Base-by-base conservation (phyloP, 2,888 invertebrate species). In the Spodoptera littoralis region DNA sequence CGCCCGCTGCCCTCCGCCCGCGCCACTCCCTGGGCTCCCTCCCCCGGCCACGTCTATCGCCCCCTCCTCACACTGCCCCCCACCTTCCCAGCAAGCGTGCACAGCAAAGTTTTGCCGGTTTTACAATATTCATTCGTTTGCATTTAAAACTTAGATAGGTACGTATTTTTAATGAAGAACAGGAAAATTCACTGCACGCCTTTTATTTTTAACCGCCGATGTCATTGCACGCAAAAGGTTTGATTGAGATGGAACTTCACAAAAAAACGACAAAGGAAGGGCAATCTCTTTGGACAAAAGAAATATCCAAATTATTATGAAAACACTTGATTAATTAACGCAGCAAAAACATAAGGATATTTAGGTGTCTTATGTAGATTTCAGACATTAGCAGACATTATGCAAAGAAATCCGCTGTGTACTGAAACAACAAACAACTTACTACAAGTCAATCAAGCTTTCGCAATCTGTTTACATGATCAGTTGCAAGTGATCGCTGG, bases 91-190 rank as follows among this genome's bases (percentile, higher is more conserved):
- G 70, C 79, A 77, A 77, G 65, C 67, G 72, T 72, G 71, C 73
- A 79, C 67, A 73, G 73, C 80, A 78, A 81, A 83, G 74, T 82
- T 84, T 82, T 83, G 82, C 84, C 80, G 83, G 83, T 83, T 80
- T 79, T 76, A 80, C 69, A 70, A 77, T 71, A 77, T 76, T 73
- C 65, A 72, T 73, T 80, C 78, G 79, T 82, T 82, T 80, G 79
- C 76, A 82, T 82, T 82, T 79, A 79, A 65, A 79, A 73, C 60
- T 74, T 69, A 65, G 59, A 62, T 62, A 65, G 59, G 60, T 62
- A 67, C 71, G 54, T 68, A 70, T 79, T 77, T 79, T 65, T 61
- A 66, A 77, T 54, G 62, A 78, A 68, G 68, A 77, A 76, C 70
- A 75, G 75, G 71, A 77, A 76, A 75, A 63, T 53, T 60, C 54